phyloP scores from a whole-genome alignment of 2,888 invertebrate genomes.

The Diadegma fenestrale region DNA sequence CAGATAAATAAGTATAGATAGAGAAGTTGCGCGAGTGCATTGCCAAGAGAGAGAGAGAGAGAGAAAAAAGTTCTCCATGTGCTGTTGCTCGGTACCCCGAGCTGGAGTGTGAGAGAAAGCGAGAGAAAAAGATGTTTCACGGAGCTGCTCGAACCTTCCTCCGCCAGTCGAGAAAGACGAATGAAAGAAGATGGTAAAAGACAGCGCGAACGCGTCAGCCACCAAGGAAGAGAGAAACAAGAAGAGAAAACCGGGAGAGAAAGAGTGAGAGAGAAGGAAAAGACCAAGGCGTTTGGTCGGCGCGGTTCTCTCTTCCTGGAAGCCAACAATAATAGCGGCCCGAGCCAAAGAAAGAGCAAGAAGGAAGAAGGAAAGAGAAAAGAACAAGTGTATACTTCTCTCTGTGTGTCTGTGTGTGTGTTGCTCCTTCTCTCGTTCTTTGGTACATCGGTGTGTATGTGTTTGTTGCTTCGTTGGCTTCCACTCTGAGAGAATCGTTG shows the following conservation, averaged over 20 bases:
- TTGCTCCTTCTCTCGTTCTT: not conserved
- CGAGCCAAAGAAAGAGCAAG: constrained; percentile 67
- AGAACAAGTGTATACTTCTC: constrained; percentile 35
- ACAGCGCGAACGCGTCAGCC: constrained; percentile 5
- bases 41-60: not conserved
- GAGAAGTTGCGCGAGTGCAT: constrained; percentile 33
- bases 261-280: constrained; percentile 73
- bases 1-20: constrained; percentile 37
- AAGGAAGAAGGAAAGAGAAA: constrained; percentile 58
- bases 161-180: constrained; percentile 43
- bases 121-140: constrained; percentile 52
- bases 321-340: constrained; percentile 80
- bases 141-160: constrained; percentile 28
- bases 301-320: constrained; percentile 79
- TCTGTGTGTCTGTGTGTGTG: constrained; percentile 7
- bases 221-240: constrained; percentile 31
- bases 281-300: constrained; percentile 76
- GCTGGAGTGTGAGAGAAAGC: constrained; percentile 33
- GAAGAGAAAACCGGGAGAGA: constrained; percentile 30
- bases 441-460: constrained; percentile 7
- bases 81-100: not conserved
- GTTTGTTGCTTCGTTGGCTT: constrained; percentile 67
- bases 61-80: too few species aligned
- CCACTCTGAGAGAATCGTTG: constrained; percentile 73
- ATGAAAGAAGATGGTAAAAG: constrained; percentile 40